Conservation (phyloP, 2,113 vertebrate genomes). For the Hippocampus comes region DNA sequence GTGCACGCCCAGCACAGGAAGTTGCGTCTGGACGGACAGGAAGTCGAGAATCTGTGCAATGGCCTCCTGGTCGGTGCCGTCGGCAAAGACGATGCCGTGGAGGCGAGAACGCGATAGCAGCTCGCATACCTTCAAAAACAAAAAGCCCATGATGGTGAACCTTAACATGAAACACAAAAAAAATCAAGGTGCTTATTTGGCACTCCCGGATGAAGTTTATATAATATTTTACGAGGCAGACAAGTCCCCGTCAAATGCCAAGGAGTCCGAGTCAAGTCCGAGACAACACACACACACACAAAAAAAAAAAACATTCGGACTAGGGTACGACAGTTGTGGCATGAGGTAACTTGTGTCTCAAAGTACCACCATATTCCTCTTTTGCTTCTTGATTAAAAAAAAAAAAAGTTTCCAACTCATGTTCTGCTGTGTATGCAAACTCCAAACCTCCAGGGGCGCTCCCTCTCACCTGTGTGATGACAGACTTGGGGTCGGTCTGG, state of each 20-base stretch:
- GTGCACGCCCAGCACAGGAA: conserved; percentile 94
- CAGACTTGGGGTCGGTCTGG: conserved; percentile 88
- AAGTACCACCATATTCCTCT: neutral
- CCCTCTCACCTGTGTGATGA: conserved; percentile 64
- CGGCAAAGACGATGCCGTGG: conserved; percentile 94
- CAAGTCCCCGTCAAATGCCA: no score
- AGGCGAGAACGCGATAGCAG: conserved; percentile 91
- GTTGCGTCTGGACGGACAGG: conserved; percentile 93
- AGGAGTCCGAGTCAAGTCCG: no score
- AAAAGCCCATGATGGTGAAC: neutral
- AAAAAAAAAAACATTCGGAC: no score
- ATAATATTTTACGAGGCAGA: no score
- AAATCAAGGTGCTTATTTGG: neutral
- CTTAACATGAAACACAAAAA: neutral
- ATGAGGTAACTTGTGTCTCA: neutral
- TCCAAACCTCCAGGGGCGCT: neutral
- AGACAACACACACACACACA: no score
- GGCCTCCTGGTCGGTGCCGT: conserved; percentile 94
- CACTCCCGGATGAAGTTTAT: no score
- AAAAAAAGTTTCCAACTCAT: neutral
- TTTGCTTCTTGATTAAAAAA: neutral
- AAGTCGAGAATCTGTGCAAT: conserved; percentile 99
- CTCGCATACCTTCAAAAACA: conserved; percentile 82
- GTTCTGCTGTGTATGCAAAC: neutral
- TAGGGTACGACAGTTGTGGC: neutral